Conservation (phyloP, 2,888 invertebrate species). For the Epirrhoe alternata region DNA sequence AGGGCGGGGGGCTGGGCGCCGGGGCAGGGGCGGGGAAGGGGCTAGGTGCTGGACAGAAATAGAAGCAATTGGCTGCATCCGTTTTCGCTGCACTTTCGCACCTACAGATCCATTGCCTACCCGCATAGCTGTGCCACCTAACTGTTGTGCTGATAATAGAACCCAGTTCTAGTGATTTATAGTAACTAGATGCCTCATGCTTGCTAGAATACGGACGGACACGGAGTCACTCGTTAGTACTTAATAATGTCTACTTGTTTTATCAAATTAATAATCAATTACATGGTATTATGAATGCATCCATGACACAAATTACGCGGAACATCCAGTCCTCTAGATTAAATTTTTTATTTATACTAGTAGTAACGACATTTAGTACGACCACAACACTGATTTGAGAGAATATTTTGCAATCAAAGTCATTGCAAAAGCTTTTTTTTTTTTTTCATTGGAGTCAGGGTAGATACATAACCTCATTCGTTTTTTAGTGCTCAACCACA, state of each 20-base stretch:
- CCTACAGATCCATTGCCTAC: neutral
- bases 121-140: neutral
- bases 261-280: neutral
- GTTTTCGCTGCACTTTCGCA: neutral
- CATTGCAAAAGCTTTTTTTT: no score
- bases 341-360: no score
- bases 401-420: no score
- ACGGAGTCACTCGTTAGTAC: neutral
- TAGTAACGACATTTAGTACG: no score
- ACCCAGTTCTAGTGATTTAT: neutral
- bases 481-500: no score
- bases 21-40: neutral
- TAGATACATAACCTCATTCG: no score
- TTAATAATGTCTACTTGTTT: neutral
- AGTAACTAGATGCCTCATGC: neutral
- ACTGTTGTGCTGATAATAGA: neutral
- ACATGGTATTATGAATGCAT: neutral
- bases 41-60: conserved; percentile 2
- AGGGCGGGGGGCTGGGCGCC: no score
- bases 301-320: neutral
- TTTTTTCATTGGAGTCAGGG: no score
- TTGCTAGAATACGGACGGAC: neutral
- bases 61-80: conserved; percentile 7
- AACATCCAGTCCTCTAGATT: no score
- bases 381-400: no score